Evolutionary conservation across 2,797 vertebrate species (phyloP), one percentile per base, ranked within the genome.

Genomic region (Enteromius anoplus): DNA sequence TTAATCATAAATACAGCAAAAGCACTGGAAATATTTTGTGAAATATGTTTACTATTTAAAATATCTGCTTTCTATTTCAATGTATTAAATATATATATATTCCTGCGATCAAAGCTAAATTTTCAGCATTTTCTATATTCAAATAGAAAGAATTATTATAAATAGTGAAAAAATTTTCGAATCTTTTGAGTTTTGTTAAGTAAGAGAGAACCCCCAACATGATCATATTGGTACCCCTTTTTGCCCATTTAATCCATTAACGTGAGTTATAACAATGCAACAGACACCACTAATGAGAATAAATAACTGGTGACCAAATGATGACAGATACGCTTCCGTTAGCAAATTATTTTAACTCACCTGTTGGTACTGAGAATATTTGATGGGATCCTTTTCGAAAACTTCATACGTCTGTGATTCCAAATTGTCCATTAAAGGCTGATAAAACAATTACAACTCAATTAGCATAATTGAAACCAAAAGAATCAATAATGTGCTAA

Each of bases 341-440:
- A 69, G 3, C 3, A 62, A 71, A 34, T 19, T 1, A 34, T 80
- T 29, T 85, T 19, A 3, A 75, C 85, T 92, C 89, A 97, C 97
- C 96, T 97, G 96, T 87, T 98, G 97, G 90, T 98, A 98, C 80
- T 97, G 97, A 64, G 97, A 97, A 86, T 98, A 98, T 91, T 98
- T 98, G 87, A 98, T 96, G 14, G 97, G 97, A 89, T 98, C 97
- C 87, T 98, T 98, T 90, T 98, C 97, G 85, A 98, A 98, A 2
- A 98, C 97, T 90, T 98, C 97, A 7, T 98, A 98, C 0, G 97
- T 98, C 93, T 98, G 97, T 60, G 97, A 97, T 90, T 98, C 97
- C 91, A 98, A 87, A 89, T 98, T 98, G 91, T 98, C 97, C 97
- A 98, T 98, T 83, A 98, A 92, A 32, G 97, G 97, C 97, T 98